A percentile compares a stretch with the other conserved stretches of the same genome.
phyloP scores from a whole-genome alignment of 2,888 invertebrate genomes.

The Teleogryllus oceanicus region DNA sequence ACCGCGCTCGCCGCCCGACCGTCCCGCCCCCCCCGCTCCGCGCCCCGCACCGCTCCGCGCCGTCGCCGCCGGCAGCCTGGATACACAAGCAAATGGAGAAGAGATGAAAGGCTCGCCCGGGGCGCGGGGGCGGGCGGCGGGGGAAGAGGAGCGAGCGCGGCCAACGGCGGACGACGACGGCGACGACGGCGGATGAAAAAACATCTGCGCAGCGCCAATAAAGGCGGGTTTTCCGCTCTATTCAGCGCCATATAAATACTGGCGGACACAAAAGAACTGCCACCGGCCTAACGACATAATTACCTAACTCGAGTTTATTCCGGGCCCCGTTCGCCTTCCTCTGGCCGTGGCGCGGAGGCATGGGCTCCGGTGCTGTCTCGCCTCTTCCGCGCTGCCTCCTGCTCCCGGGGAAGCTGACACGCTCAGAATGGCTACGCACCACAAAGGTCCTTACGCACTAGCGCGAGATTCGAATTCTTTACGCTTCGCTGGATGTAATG shows the following conservation, averaged over 20 bases:
- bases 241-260: constrained; percentile 3
- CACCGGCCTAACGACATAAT: constrained; percentile 18
- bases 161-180: neutral
- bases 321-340: neutral
- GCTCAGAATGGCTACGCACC: too few relatives aligned
- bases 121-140: neutral
- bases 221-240: neutral
- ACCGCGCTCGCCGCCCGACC: neutral
- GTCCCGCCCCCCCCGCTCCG: neutral
- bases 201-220: constrained; percentile 18
- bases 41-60: neutral
- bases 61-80: neutral
- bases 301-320: constrained; percentile 18
- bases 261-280: constrained; percentile 6
- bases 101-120: neutral
- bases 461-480: too few relatives aligned
- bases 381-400: neutral
- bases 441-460: too few relatives aligned
- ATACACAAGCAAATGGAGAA: constrained; percentile 18
- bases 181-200: neutral
- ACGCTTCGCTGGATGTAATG: too few relatives aligned
- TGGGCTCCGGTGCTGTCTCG: neutral
- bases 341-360: neutral
- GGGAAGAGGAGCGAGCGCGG: neutral
- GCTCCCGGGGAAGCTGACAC: too few relatives aligned